These are phyloP conservation scores for Heterochromis multidens DNA, from an alignment of 2,113 vertebrate genomes.

Conservation along the genomic window DNA sequence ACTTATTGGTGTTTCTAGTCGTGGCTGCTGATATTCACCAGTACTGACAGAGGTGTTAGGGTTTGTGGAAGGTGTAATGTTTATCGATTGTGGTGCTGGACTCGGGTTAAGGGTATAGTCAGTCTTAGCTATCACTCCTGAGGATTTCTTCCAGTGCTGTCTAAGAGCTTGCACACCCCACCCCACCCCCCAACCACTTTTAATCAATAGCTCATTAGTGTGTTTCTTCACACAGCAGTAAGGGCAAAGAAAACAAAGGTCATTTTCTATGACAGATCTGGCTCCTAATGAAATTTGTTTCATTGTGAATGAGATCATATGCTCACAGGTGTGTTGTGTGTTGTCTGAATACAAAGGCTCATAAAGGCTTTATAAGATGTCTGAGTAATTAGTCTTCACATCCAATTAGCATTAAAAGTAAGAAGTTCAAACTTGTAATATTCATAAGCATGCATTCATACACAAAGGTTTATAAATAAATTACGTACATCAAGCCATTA, in stretches of 20 bases:
- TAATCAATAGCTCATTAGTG: constrained; percentile 69
- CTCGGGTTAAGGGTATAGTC: constrained; percentile 53
- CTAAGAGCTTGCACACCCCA: not conserved
- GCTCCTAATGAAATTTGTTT: constrained; percentile 23
- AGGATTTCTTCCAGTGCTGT: constrained; percentile 48
- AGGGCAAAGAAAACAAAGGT: constrained; percentile 37
- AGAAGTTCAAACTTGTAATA: not conserved
- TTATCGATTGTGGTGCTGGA: constrained; percentile 47
- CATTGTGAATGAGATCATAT: not conserved
- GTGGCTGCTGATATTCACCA: constrained; percentile 35
- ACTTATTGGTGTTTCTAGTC: not conserved
- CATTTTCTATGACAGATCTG: not conserved
- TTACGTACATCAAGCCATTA: not conserved
- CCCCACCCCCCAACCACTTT: not conserved
- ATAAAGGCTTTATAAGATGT: not conserved
- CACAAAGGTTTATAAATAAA: not conserved
- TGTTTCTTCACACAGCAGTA: constrained; percentile 19
- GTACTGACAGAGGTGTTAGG: constrained; percentile 37
- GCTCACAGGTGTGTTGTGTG: not conserved
- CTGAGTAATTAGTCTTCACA: not conserved
- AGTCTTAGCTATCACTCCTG: constrained; percentile 54
- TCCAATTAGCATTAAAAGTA: not conserved
- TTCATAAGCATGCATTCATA: not conserved
- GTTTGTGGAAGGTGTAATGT: constrained; percentile 65
- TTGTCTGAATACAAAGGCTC: not conserved